These are phyloP conservation scores for Misgurnus mizolepis DNA, from an alignment of 2,113 vertebrate genomes.

Conservation along the genomic window DNA sequence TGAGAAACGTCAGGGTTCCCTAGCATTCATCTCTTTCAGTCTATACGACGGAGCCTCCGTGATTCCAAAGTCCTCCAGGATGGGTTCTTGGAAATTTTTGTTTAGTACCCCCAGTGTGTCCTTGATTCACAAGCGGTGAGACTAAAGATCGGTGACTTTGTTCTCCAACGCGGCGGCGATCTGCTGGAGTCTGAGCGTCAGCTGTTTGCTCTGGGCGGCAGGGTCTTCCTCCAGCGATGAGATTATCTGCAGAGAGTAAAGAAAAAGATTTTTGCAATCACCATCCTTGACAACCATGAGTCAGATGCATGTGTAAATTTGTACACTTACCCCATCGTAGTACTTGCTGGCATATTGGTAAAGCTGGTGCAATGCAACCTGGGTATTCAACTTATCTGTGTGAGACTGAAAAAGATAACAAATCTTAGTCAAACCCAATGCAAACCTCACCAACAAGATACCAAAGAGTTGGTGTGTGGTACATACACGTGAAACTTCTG, in stretches of 20 bases:
- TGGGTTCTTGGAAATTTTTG: background rate
- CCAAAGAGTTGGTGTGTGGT: no score
- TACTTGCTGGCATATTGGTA: slow-evolving; percentile 98
- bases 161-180: slow-evolving; percentile 96
- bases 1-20: background rate
- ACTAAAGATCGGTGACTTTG: slow-evolving; percentile 95
- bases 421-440: background rate
- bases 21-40: background rate
- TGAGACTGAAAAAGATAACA: slow-evolving; percentile 77
- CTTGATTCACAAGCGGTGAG: background rate
- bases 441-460: no score
- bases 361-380: slow-evolving; percentile 92
- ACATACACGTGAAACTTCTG: slow-evolving; percentile 94
- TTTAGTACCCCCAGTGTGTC: slow-evolving; percentile 1
- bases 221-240: slow-evolving; percentile 94
- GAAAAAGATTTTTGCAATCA: background rate
- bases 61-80: background rate
- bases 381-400: slow-evolving; percentile 90
- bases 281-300: background rate
- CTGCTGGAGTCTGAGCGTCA: slow-evolving; percentile 94
- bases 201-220: slow-evolving; percentile 93
- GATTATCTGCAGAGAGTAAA: slow-evolving; percentile 81
- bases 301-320: background rate
- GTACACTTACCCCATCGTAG: slow-evolving; percentile 87
- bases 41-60: background rate